A percentile compares a stretch with the other conserved stretches of the same genome.
phyloP scores from a whole-genome alignment of 2,797 vertebrate species.

The Valencia hispanica region DNA sequence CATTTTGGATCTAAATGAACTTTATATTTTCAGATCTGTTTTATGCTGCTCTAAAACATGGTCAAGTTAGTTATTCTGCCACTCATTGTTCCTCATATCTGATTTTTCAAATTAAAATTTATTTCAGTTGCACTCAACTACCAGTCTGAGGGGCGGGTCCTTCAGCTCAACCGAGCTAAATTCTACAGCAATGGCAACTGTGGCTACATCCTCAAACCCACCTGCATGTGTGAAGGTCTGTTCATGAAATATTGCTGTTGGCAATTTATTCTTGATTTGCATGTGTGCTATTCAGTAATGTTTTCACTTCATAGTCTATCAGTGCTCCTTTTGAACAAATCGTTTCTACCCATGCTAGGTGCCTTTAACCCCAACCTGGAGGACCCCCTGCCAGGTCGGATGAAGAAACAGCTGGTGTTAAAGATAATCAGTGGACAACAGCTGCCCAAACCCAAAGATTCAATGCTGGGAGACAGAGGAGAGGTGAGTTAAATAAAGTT shows the following conservation, averaged over 20 bases:
- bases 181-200: slow-evolving; percentile 95
- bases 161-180: slow-evolving; percentile 96
- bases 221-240: slow-evolving; percentile 94
- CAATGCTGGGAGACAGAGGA: slow-evolving; percentile 95
- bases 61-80: too few relatives aligned
- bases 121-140: slow-evolving; percentile 95
- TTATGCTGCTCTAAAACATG: not conserved
- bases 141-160: slow-evolving; percentile 94
- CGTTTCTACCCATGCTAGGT: slow-evolving; percentile 70
- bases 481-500: slow-evolving; percentile 81
- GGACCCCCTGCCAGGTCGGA: slow-evolving; percentile 87
- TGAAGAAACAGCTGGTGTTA: slow-evolving; percentile 93
- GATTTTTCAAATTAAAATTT: too few relatives aligned
- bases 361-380: slow-evolving; percentile 91
- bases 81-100: not conserved
- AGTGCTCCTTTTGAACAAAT: not conserved
- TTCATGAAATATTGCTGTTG: not conserved
- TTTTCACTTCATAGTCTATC: not conserved
- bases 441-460: slow-evolving; percentile 96
- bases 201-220: slow-evolving; percentile 93
- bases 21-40: too few relatives aligned
- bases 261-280: not conserved
- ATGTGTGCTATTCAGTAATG: not conserved
- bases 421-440: slow-evolving; percentile 99
- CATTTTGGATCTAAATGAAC: too few relatives aligned